Percentiles rank a stretch among this genome's conserved stretches.
phyloP scores from a whole-genome alignment of 2,888 invertebrate species.

The Callyntrura guangdongensis region DNA sequence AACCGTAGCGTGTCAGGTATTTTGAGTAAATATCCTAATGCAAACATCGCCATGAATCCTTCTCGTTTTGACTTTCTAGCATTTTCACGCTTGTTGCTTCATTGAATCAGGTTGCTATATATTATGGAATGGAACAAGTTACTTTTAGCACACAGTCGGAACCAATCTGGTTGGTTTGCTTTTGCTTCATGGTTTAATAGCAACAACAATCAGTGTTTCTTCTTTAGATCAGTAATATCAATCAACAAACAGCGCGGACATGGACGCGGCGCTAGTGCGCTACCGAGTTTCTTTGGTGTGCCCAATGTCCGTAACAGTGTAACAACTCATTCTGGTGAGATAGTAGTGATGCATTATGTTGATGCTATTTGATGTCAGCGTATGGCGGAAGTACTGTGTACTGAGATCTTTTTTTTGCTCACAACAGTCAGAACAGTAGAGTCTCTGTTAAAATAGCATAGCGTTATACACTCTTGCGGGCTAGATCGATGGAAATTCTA shows the following conservation, averaged over 20 bases:
- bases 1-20: background rate
- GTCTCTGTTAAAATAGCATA: slow-evolving; percentile 53
- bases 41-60: slow-evolving; percentile 15
- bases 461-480: slow-evolving; percentile 73
- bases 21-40: background rate
- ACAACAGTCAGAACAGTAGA: background rate
- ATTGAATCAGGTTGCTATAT: slow-evolving; percentile 4
- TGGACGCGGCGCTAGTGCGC: background rate
- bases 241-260: background rate
- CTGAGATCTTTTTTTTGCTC: background rate
- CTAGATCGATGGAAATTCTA: slow-evolving; percentile 78
- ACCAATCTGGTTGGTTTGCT: slow-evolving; percentile 49
- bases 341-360: background rate
- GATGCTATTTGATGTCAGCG: background rate
- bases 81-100: slow-evolving; percentile 23
- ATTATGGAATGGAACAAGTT: slow-evolving; percentile 30
- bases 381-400: background rate
- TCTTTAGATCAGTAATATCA: slow-evolving; percentile 46
- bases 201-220: slow-evolving; percentile 57
- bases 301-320: slow-evolving; percentile 25
- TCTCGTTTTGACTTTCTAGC: background rate
- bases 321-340: background rate
- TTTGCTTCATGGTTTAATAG: slow-evolving; percentile 57
- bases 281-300: background rate
- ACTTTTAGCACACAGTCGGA: slow-evolving; percentile 62